Conservation (phyloP, 2,888 invertebrate genomes). For the Papilio protenor region DNA sequence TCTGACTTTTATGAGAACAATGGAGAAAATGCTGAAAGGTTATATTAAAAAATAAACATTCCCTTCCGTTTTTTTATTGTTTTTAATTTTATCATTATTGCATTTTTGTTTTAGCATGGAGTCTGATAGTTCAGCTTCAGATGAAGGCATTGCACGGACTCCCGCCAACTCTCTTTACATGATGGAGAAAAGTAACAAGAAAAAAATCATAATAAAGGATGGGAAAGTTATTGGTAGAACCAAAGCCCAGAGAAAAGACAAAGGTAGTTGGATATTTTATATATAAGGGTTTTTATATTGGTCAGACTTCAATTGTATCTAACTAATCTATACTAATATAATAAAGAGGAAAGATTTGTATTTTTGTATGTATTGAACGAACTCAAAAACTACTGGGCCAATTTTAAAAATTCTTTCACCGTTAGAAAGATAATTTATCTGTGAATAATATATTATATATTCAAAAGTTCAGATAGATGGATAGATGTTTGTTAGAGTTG, state of each 20-base stretch:
- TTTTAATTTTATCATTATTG: conserved; percentile 14
- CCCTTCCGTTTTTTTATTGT: not conserved
- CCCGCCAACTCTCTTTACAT: conserved; percentile 88
- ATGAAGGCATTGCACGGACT: conserved; percentile 75
- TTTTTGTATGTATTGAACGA: too few relatives aligned
- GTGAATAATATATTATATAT: too few relatives aligned
- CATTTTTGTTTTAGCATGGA: conserved; percentile 73
- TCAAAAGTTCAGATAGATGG: too few relatives aligned
- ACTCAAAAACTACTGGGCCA: too few relatives aligned
- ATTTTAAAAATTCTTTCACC: too few relatives aligned
- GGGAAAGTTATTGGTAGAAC: conserved; percentile 88
- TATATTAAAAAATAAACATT: conserved; percentile 35
- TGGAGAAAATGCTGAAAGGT: conserved; percentile 77
- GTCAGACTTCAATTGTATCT: too few relatives aligned
- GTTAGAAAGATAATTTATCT: too few relatives aligned
- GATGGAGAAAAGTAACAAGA: conserved; percentile 91
- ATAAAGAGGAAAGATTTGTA: too few relatives aligned
- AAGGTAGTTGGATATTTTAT: conserved; percentile 77
- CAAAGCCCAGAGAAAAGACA: conserved; percentile 91
- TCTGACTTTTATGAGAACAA: conserved; percentile 79
- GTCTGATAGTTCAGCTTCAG: conserved; percentile 79
- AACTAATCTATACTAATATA: too few relatives aligned
- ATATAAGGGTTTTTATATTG: not conserved
- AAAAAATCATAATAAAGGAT: conserved; percentile 85
- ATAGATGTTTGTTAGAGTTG: too few relatives aligned